Conservation (phyloP, 2,888 invertebrate species). For the Rhyacophila evoluta region DNA sequence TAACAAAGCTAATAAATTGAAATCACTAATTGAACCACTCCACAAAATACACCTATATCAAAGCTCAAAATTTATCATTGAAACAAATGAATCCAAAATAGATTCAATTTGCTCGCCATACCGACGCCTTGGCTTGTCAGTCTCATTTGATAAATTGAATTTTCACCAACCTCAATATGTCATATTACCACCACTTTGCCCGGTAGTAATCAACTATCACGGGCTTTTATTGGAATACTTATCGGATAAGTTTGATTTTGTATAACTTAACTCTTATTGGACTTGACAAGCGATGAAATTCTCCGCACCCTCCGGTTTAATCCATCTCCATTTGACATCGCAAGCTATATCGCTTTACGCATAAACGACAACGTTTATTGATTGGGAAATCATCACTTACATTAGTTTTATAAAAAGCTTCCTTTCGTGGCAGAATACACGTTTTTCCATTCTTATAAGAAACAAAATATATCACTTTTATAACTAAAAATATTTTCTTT, state of each 20-base stretch:
- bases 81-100: not conserved
- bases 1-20: too few relatives aligned
- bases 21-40: not conserved
- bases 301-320: not conserved
- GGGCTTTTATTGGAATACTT: constrained; percentile 3
- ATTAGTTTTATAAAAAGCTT: not conserved
- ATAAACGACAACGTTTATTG: not conserved
- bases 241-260: constrained; percentile 8
- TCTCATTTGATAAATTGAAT: constrained; percentile 28
- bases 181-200: not conserved
- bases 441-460: too few relatives aligned
- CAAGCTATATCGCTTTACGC: not conserved
- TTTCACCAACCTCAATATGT: constrained; percentile 26
- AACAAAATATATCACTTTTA: too few relatives aligned
- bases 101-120: not conserved
- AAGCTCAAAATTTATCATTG: not conserved
- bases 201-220: constrained; percentile 3
- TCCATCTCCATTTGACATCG: not conserved
- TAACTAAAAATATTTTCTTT: too few relatives aligned
- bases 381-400: not conserved
- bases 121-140: not conserved
- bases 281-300: not conserved
- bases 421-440: not conserved
- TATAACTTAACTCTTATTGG: constrained; percentile 10
- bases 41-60: not conserved